Base-by-base conservation (phyloP, 1,140 invertebrate species). In the Manduca sexta region DNA sequence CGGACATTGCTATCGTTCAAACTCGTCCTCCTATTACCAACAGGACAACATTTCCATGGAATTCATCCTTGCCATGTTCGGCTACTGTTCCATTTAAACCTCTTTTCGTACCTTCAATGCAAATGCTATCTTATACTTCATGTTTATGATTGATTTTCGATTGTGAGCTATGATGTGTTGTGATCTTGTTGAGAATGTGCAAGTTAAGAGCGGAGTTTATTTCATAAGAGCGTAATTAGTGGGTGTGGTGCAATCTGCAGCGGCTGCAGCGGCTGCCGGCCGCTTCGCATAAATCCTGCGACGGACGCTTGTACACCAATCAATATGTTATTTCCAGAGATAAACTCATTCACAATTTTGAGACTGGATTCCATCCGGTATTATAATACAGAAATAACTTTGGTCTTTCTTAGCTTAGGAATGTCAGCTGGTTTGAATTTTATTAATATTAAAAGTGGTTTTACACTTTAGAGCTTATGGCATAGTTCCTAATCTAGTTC, bases 171-270 rank as follows among this genome's bases (percentile, higher is more conserved):
- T 0, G 52, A 39, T 39, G 11, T 56, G n/a, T 62, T 44, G 14
- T 7, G 8, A 13, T 33, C 7, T 29, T 33, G 12, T 39, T 17
- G 4, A n/a, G n/a, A n/a, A n/a, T 18, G 18, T 10, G 12, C n/a
- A 58, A 62, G 64, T 73, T 73, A 71, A 74, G 69, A 60, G 65
- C 66, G 60, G 57, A 72, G 69, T 74, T 79, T 73, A 76, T 76
- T 76, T 74, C 71, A 74, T 76, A 79, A 76, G 73, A 74, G 66
- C 73, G 69, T 79, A 76, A 79, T 79, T 69, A 76, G 75, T 79
- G 73, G 75, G 73, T 59, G 75, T 73, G 68, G 75, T 73, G 60
- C 69, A 60, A 72, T 74, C 60, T 63, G 61, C 62, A 64, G 73
- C 64, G 54, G 52, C 51, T 26, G 53, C 49, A 29, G 46, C 55